Evolutionary conservation across 2,797 vertebrate species (phyloP).

Genomic region (Aythya fuligula): DNA sequence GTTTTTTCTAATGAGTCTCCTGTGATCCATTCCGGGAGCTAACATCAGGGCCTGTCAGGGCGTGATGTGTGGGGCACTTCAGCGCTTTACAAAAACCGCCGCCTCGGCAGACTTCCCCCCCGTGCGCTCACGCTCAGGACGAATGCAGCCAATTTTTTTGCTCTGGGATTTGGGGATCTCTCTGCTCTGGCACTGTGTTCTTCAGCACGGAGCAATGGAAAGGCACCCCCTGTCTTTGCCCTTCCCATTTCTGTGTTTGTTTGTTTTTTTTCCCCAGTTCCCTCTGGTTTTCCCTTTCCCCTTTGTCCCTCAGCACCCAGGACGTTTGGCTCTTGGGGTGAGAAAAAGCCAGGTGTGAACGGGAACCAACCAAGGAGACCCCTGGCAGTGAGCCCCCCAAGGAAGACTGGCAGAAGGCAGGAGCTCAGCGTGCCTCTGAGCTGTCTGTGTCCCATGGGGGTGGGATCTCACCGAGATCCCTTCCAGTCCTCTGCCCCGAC

Average conservation of each 20-base stretch:
- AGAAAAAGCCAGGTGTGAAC: rapidly evolving
- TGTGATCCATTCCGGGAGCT: slow-evolving; percentile 87
- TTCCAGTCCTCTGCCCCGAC: neutral
- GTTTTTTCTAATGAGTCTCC: slow-evolving; percentile 89
- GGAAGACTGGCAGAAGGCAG: neutral
- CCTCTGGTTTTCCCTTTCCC: neutral
- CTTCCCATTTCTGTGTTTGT: no score
- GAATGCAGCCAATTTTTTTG: slow-evolving; percentile 73
- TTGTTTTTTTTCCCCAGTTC: no score
- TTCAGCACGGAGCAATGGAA: neutral
- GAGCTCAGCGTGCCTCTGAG: rapidly evolving
- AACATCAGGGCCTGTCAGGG: slow-evolving; percentile 87
- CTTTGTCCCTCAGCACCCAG: neutral
- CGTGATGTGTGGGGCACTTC: slow-evolving; percentile 85
- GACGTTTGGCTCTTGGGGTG: rapidly evolving
- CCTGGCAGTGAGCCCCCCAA: rapidly evolving
- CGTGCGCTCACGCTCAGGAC: slow-evolving; percentile 77
- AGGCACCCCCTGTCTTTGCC: neutral
- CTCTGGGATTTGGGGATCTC: slow-evolving; percentile 56
- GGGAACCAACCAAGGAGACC: neutral
- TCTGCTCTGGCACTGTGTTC: slow-evolving; percentile 14
- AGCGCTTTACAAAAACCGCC: slow-evolving; percentile 84
- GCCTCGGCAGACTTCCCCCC: slow-evolving; percentile 76
- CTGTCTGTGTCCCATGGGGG: neutral
- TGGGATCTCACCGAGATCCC: neutral